Base-by-base conservation (phyloP, 2,888 invertebrate species). In the Myathropa florea region DNA sequence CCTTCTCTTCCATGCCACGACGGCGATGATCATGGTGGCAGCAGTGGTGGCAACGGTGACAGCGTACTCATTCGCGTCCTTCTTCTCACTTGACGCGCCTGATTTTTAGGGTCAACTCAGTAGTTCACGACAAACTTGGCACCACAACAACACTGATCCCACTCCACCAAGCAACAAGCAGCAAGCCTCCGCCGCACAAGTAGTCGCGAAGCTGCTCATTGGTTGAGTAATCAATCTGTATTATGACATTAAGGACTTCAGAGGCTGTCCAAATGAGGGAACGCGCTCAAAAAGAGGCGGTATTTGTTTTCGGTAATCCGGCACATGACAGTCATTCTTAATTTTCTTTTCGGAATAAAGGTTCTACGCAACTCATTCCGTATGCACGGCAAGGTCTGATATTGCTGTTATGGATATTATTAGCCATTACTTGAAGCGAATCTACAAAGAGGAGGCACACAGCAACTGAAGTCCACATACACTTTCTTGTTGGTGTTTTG, bases 301-400 rank as follows among this genome's bases (percentile, higher is more conserved):
- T 18, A 64, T 73, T 73, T 82, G 26, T 70, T 78, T 86, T 86
- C 78, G 86, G 83, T 78, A 79, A 86, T 75, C 70, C 57, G 55
- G 79, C 73, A 83, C 86, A 73, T 86, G 86, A 86, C 75, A 86
- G 26, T 46, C 83, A 86, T 86, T 73, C 78, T 83, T 39, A 78
- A 83, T 86, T 26, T n/a, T 21, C 68, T 23, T 57, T 26, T 57
- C 24, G 24, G 24, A 57, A 57, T 24, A 57, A 82, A 78, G 55
- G 75, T 75, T 75, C 73, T 64, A 23, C 28, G 55, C 14, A 14
- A 14, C 14, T 55, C 63, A 60, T 68, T 75, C 21, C 55, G 75
- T 73, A 75, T 81, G 68, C 81, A 57, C 68, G 36, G 24, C 75
- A 33, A 57, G 36, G 26, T 55, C 18, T 46, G 61, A 73, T 73